A percentile compares a stretch with the other conserved stretches of the same genome.
These are phyloP conservation scores for Drosophila nr. perissopoda DNA, from an alignment of 2,888 invertebrate species.

Conservation along the genomic window DNA sequence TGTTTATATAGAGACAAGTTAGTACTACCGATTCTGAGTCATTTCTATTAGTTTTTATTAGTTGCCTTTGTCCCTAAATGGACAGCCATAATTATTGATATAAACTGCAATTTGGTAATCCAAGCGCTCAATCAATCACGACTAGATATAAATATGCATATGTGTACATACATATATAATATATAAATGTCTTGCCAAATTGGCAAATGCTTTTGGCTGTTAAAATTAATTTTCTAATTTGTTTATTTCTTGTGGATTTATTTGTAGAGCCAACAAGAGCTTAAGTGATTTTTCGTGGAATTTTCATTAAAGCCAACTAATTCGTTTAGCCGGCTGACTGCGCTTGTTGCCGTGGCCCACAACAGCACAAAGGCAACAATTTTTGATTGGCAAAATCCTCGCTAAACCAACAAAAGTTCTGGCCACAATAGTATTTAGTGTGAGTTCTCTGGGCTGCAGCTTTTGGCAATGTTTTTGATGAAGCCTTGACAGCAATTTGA, in stretches of 20 bases:
- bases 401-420: conserved; percentile 57
- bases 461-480: conserved; percentile 16
- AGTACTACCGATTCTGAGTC: conserved; percentile 26
- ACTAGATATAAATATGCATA: background rate
- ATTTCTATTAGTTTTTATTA: conserved; percentile 28
- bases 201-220: conserved; percentile 31
- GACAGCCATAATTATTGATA: conserved; percentile 17
- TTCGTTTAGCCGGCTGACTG: conserved; percentile 51
- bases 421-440: conserved; percentile 45
- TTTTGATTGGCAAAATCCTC: conserved; percentile 54
- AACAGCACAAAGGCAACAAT: conserved; percentile 36
- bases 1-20: conserved; percentile 8
- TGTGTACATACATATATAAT: background rate
- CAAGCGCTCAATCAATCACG: conserved; percentile 23
- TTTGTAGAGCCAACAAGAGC: conserved; percentile 43
- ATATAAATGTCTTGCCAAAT: conserved; percentile 8
- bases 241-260: conserved; percentile 41
- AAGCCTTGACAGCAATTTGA: conserved; percentile 78
- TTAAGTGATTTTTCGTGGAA: conserved; percentile 59
- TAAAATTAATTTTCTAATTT: conserved; percentile 51
- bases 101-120: conserved; percentile 23
- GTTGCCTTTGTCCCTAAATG: conserved; percentile 22
- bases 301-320: conserved; percentile 57
- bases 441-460: conserved; percentile 12
- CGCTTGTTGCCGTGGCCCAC: conserved; percentile 37